These are phyloP conservation scores for Hermaeophaga mercurialis DNA, from an alignment of 2,888 invertebrate species.

Conservation along the genomic window DNA sequence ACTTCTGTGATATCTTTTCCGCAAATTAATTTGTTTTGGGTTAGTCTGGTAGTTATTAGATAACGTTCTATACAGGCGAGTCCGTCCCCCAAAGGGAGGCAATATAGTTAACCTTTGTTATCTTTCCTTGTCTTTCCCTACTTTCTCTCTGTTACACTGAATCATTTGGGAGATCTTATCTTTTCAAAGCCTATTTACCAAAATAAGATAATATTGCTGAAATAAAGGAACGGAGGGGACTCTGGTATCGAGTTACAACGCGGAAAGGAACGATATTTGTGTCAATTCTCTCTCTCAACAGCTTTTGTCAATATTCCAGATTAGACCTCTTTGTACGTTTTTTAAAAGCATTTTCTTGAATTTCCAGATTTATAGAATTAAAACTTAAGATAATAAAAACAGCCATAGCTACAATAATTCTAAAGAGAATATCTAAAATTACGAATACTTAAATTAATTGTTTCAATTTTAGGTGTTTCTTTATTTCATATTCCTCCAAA, in stretches of 20 bases:
- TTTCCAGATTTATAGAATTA: no score
- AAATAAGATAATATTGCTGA: slow-evolving; percentile 25
- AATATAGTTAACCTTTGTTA: slow-evolving; percentile 44
- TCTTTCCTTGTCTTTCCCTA: slow-evolving; percentile 28
- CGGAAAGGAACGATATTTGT: slow-evolving; percentile 6
- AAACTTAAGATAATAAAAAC: no score
- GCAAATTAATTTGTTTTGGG: slow-evolving; percentile 26
- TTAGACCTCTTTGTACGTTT: slow-evolving; percentile 12
- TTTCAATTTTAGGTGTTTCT: no score
- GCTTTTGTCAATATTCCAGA: slow-evolving; percentile 14
- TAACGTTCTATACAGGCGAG: slow-evolving; percentile 21
- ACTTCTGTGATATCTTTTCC: slow-evolving; percentile 20
- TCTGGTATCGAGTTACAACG: slow-evolving; percentile 6
- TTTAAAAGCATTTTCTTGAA: no score
- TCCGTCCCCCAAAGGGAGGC: slow-evolving; percentile 32
- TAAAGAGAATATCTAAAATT: no score
- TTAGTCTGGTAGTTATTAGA: slow-evolving; percentile 17
- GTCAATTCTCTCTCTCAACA: slow-evolving; percentile 10
- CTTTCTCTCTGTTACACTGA: slow-evolving; percentile 23
- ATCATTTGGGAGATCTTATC: slow-evolving; percentile 29
- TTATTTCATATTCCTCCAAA: no score
- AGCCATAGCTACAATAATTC: no score
- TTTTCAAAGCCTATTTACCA: slow-evolving; percentile 31
- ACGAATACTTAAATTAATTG: no score
- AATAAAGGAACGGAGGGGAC: slow-evolving; percentile 21